A percentile compares a stretch with the other conserved stretches of the same genome.
Conservation (phyloP, 2,888 invertebrate genomes). For the Oegoconia quadripuncta region DNA sequence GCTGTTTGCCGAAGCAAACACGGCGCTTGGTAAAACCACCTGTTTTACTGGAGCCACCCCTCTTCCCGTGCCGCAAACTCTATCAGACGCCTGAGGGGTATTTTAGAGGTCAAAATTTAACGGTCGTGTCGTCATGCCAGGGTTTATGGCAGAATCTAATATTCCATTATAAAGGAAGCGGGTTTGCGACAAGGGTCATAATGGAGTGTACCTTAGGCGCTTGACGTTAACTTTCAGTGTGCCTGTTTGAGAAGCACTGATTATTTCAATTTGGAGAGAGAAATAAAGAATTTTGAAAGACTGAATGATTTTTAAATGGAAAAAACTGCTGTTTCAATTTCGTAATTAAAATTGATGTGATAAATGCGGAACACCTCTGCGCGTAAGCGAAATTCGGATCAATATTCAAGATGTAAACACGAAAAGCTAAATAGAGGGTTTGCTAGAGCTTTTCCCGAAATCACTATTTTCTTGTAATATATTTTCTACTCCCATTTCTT, state of each 20-base stretch:
- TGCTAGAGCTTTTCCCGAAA: too few relatives aligned
- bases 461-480: too few relatives aligned
- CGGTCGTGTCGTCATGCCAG: constrained; percentile 42
- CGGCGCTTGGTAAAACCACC: constrained; percentile 33
- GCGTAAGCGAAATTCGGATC: too few relatives aligned
- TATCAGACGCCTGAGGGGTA: constrained; percentile 22
- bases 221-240: constrained; percentile 30
- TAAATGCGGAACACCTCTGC: too few relatives aligned
- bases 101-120: constrained; percentile 52
- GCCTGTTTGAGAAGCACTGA: constrained; percentile 19
- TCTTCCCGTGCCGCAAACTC: constrained; percentile 16
- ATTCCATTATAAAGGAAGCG: constrained; percentile 63
- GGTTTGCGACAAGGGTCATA: constrained; percentile 49
- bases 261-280: constrained; percentile 30
- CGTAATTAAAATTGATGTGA: too few relatives aligned
- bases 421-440: too few relatives aligned
- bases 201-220: constrained; percentile 48
- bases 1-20: constrained; percentile 55
- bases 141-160: constrained; percentile 65
- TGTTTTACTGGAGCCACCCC: constrained; percentile 32
- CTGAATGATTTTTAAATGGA: neutral
- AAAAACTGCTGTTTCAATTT: neutral
- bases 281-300: constrained; percentile 12
- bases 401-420: too few relatives aligned
- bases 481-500: too few relatives aligned